A percentile compares a stretch with the other conserved stretches of the same genome.
Conservation (phyloP, 1,140 invertebrate genomes). For the Pygmarrhopalites habei region DNA sequence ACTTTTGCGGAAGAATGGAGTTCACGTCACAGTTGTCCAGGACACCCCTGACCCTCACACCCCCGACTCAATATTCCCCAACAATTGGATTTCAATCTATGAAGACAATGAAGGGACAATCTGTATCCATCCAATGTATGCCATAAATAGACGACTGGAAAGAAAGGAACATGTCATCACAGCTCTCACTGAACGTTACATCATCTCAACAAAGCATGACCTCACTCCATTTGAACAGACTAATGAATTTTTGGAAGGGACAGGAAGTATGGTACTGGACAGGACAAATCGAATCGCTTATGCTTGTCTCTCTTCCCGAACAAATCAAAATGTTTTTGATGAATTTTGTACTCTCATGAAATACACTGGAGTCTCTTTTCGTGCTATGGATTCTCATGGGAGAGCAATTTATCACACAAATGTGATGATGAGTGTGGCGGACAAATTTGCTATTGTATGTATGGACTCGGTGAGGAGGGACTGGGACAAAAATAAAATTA, state of each 20-base stretch:
- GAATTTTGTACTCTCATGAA: constrained; percentile 23
- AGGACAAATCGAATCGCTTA: constrained; percentile 32
- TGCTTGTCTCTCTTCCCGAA: constrained; percentile 28
- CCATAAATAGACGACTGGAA: constrained; percentile 30
- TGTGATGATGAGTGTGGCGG: constrained; percentile 39
- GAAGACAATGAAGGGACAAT: constrained; percentile 16
- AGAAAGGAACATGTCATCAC: constrained; percentile 19
- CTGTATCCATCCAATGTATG: constrained; percentile 36
- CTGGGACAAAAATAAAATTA: constrained; percentile 15
- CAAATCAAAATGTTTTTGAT: constrained; percentile 26
- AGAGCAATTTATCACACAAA: constrained; percentile 40
- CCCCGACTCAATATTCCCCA: constrained; percentile 40
- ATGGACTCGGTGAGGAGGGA: constrained; percentile 29
- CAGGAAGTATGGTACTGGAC: constrained; percentile 38
- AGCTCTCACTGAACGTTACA: constrained; percentile 10
- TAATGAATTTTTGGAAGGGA: constrained; percentile 38
- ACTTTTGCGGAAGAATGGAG: constrained; percentile 5
- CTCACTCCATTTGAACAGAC: constrained; percentile 27
- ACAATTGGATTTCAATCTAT: constrained; percentile 39
- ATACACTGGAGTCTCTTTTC: constrained; percentile 28
- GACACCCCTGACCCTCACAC: constrained; percentile 30
- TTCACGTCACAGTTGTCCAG: constrained; percentile 30
- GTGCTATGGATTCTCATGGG: constrained; percentile 14
- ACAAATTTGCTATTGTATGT: constrained; percentile 34
- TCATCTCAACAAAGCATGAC: constrained; percentile 20